phyloP scores from a whole-genome alignment of 2,797 vertebrate species.

The Bucorvus abyssinicus region DNA sequence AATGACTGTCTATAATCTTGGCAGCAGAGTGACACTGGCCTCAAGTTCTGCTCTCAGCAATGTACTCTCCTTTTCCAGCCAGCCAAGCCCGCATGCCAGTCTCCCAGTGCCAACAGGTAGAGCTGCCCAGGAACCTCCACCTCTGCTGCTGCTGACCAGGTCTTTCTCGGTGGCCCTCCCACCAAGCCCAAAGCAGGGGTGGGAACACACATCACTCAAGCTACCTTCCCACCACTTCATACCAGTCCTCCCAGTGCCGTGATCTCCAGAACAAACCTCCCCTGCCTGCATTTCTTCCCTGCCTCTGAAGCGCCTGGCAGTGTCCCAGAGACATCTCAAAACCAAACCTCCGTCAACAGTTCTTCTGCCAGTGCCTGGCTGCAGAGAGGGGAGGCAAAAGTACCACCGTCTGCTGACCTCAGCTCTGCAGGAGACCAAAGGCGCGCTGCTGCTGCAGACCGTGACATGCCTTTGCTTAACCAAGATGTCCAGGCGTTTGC shows the following conservation, averaged over 20 bases:
- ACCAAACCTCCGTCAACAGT: neutral
- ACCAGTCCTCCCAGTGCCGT: neutral
- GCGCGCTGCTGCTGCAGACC: neutral
- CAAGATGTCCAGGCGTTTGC: accelerated
- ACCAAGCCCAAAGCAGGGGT: neutral
- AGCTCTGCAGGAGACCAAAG: neutral
- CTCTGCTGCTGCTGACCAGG: neutral
- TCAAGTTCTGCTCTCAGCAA: neutral
- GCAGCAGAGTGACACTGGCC: neutral
- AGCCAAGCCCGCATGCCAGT: neutral
- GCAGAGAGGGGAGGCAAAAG: neutral
- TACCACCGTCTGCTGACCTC: accelerated
- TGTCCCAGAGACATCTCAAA: neutral
- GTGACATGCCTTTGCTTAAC: neutral
- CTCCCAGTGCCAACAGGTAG: neutral
- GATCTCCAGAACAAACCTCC: neutral
- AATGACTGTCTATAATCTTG: neutral
- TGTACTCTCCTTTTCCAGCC: neutral
- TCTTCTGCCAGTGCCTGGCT: neutral
- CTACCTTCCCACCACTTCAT: neutral
- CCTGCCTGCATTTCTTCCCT: neutral
- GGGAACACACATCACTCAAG: accelerated
- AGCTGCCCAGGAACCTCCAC: neutral
- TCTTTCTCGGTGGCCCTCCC: neutral
- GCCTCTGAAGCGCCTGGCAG: neutral